Conservation (phyloP, 1,140 invertebrate genomes). For the Gryon sp. region DNA sequence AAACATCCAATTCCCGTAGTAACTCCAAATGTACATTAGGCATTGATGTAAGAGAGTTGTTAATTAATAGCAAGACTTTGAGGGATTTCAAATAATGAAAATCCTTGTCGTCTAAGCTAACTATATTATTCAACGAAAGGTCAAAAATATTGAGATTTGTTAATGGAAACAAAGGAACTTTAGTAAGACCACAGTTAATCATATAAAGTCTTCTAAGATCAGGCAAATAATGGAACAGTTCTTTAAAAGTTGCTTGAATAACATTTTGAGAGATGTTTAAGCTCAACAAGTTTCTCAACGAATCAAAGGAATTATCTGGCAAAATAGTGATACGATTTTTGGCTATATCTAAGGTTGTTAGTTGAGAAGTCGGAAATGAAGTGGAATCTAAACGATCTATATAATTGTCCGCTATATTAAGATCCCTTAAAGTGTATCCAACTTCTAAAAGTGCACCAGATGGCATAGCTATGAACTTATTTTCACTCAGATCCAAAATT, state of each 20-base stretch:
- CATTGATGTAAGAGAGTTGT: conserved; percentile 84
- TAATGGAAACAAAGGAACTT: conserved; percentile 86
- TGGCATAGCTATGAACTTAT: conserved; percentile 88
- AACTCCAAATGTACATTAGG: conserved; percentile 82
- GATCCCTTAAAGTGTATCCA: conserved; percentile 86
- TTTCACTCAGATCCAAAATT: conserved; percentile 88
- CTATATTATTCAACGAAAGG: conserved; percentile 87
- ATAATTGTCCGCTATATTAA: conserved; percentile 89
- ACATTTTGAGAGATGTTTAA: conserved; percentile 90
- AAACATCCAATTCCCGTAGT: conserved; percentile 83
- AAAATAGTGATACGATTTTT: conserved; percentile 90
- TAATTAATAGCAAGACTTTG: conserved; percentile 83
- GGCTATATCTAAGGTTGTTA: conserved; percentile 88
- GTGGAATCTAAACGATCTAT: conserved; percentile 93
- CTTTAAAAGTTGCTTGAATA: conserved; percentile 92
- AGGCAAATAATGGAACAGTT: conserved; percentile 92
- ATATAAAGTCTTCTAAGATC: conserved; percentile 88
- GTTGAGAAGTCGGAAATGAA: conserved; percentile 89
- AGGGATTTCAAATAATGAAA: conserved; percentile 83
- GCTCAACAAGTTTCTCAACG: conserved; percentile 86
- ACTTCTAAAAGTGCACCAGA: conserved; percentile 86
- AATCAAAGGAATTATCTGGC: conserved; percentile 93
- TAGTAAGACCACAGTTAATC: conserved; percentile 86
- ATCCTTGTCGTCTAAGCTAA: conserved; percentile 82
- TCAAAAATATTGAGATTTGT: conserved; percentile 87